phyloP scores from a whole-genome alignment of 2,113 vertebrate genomes.

The Neoarius graeffei region DNA sequence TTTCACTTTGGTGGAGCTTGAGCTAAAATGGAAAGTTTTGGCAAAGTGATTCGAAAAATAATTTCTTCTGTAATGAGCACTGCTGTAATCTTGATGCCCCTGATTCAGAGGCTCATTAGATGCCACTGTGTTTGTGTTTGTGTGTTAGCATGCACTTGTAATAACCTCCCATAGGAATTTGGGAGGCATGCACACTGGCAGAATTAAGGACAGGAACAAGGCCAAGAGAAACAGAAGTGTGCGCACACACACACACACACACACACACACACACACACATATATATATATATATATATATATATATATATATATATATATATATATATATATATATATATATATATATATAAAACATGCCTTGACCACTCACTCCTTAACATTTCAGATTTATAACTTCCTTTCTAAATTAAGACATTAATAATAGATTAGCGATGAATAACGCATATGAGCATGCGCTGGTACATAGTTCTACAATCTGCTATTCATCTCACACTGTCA shows the following conservation, averaged over 20 bases:
- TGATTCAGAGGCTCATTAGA: background rate
- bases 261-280: conserved; percentile 11
- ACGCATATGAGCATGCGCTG: background rate
- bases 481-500: background rate
- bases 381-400: conserved; percentile 8
- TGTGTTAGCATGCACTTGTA: conserved; percentile 43
- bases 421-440: background rate
- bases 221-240: conserved; percentile 46
- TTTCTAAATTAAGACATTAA: background rate
- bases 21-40: background rate
- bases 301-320: no score
- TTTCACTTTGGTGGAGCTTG: background rate
- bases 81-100: background rate
- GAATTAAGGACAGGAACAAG: conserved; percentile 12
- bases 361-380: background rate
- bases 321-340: background rate
- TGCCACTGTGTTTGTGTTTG: conserved; percentile 24
- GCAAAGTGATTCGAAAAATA: background rate
- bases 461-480: background rate
- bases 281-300: background rate
- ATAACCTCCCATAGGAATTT: conserved; percentile 45
- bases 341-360: background rate
- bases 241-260: conserved; percentile 12
- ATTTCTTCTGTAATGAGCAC: background rate
- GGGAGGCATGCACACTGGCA: conserved; percentile 18